Conservation (phyloP, 1,140 invertebrate genomes). For the Gonatopus flavifemur region DNA sequence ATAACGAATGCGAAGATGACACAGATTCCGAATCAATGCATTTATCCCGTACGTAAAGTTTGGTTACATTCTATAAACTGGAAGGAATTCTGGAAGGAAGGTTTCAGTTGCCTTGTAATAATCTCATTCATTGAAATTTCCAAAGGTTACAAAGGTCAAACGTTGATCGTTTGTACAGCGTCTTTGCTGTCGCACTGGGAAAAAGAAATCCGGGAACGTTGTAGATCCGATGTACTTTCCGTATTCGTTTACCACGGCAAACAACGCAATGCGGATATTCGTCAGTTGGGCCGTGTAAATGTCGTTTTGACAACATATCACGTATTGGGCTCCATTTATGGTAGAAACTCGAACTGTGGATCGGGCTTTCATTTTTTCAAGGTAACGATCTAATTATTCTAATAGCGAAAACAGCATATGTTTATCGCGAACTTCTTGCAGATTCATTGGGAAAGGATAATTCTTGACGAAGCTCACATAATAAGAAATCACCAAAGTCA, state of each 20-base stretch:
- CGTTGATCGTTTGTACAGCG: slow-evolving; percentile 87
- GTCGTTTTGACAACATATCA: slow-evolving; percentile 78
- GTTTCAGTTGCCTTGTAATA: too few species aligned
- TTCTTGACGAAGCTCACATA: slow-evolving; percentile 91
- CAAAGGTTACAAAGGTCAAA: slow-evolving; percentile 62
- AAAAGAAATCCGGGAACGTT: slow-evolving; percentile 72
- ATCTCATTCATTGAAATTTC: too few species aligned
- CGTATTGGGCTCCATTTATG: too few species aligned
- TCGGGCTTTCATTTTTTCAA: too few species aligned
- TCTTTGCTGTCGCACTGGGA: slow-evolving; percentile 85
- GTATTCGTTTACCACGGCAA: slow-evolving; percentile 82
- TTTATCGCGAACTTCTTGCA: too few species aligned
- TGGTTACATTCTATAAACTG: background rate
- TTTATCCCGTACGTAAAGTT: slow-evolving; percentile 36
- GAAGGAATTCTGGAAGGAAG: too few species aligned
- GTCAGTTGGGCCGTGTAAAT: slow-evolving; percentile 65
- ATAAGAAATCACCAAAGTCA: slow-evolving; percentile 85
- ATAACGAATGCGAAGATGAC: slow-evolving; percentile 28
- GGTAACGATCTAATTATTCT: too few species aligned
- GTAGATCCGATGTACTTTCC: slow-evolving; percentile 63
- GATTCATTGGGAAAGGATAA: slow-evolving; percentile 80
- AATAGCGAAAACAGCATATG: too few species aligned
- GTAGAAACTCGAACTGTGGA: too few species aligned
- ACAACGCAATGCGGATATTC: slow-evolving; percentile 67
- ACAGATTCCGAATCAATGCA: slow-evolving; percentile 32